Evolutionary conservation across 1,140 invertebrate genomes (phyloP), one percentile per base, ranked within the genome.

Genomic region (Drosophila gunungcola): DNA sequence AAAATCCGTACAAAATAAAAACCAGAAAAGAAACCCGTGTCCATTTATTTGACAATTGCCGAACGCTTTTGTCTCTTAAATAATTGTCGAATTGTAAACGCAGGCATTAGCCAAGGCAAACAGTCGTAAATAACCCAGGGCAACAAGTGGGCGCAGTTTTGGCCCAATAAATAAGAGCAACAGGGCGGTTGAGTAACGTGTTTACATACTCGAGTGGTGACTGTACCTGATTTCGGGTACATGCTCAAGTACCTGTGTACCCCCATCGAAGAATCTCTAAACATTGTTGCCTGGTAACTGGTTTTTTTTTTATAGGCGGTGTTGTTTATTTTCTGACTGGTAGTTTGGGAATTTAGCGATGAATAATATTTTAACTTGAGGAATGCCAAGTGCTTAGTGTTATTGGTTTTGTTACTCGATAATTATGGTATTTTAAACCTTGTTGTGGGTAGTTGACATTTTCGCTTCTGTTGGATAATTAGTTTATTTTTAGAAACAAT

Each of bases 91-190:
- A 48, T 51, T 68, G 67, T 55, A 72, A 72, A 70, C 65, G 68
- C 70, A 72, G 56, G 65, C 68, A 72, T 57, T 72, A 49, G 43
- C 36, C 67, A 65, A 34, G 61, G 29, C 46, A 68, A 52, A 52
- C 36, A 51, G 38, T 49, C 45, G 63, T 67, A 67, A 67, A 68
- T 68, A 34, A 32, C 58, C 21, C 64, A n/a, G 58, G 36, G 45
- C 63, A 70, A 70, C 64, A 70, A 56, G 64, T 70, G 51, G 67
- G 67, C 67, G 67, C 64, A 69, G 64, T 46, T 70, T 68, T 70
- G 67, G 67, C 64, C 67, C 36, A 70, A 69, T 70, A 69, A 72
- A 42, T 38, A 21, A 12, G 21, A 27, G 2, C 29, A 9, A 69
- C 48, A 34, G 63, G 39, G 48, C 63, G 51, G 68, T 70, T 72